Evolutionary conservation across 2,797 vertebrate genomes (phyloP).

Genomic region (Peromyscus nudipes): DNA sequence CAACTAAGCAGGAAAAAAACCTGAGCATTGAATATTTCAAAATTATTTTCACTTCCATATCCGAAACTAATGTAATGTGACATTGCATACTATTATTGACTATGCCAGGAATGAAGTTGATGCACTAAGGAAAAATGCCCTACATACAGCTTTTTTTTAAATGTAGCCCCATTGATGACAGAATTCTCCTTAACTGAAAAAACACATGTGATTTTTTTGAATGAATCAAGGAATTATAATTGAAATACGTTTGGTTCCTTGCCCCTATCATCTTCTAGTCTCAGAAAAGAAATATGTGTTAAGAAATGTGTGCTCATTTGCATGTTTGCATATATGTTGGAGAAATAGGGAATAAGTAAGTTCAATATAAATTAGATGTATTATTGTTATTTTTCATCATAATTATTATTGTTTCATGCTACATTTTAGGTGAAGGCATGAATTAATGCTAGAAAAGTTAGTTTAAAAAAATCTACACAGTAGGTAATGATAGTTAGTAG

Average conservation of each 20-base stretch:
- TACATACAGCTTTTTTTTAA: not conserved
- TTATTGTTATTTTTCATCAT: not conserved
- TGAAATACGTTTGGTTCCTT: not conserved
- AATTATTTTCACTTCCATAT: conserved; percentile 49
- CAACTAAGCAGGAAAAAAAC: not conserved
- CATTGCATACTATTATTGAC: not conserved
- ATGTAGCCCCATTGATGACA: not conserved
- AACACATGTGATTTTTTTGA: not conserved
- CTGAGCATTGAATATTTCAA: conserved; percentile 9
- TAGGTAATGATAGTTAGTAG: not conserved
- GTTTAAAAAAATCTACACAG: not conserved
- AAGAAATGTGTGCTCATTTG: not conserved
- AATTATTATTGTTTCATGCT: conserved; percentile 1
- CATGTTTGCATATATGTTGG: not conserved
- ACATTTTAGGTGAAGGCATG: not conserved
- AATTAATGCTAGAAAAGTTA: not conserved
- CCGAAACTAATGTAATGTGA: not conserved
- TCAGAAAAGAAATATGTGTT: not conserved
- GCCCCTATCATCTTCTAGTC: not conserved
- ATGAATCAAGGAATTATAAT: not conserved
- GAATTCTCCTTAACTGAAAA: conserved; percentile 15
- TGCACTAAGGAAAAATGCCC: not conserved
- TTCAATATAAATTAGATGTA: not conserved
- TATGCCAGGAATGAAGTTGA: not conserved
- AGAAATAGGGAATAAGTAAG: not conserved